Conservation (phyloP, 2,888 invertebrate genomes). For the Drosophila quasianomalipes region DNA sequence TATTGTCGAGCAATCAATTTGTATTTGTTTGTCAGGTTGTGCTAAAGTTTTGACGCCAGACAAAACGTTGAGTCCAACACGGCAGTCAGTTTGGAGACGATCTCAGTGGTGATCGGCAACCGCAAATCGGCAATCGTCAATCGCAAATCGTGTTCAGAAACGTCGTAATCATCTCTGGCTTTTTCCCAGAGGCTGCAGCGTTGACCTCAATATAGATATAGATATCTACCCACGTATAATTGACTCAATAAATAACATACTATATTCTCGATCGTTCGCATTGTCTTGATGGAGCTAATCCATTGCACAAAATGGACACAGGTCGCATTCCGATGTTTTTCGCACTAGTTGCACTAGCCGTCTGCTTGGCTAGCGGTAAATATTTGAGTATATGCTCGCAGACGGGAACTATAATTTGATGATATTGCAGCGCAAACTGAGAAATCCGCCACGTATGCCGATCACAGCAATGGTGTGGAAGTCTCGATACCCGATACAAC, state of each 20-base stretch:
- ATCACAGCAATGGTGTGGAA: conserved; percentile 15
- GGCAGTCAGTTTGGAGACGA: conserved; percentile 28
- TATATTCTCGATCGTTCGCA: conserved; percentile 31
- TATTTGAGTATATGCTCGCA: background rate
- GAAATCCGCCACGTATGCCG: conserved; percentile 24
- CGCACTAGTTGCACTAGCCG: conserved; percentile 44
- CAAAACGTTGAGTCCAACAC: conserved; percentile 11
- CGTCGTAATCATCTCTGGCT: conserved; percentile 48
- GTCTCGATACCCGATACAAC: conserved; percentile 39
- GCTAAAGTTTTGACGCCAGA: background rate
- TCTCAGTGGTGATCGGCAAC: conserved; percentile 34
- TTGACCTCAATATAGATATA: conserved; percentile 65
- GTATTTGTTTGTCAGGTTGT: background rate
- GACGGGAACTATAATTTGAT: background rate
- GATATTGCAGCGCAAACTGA: conserved; percentile 32
- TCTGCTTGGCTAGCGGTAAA: conserved; percentile 44
- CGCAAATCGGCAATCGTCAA: conserved; percentile 26
- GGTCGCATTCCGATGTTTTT: conserved; percentile 43
- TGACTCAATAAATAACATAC: conserved; percentile 37
- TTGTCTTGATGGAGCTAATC: conserved; percentile 50
- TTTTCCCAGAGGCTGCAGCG: conserved; percentile 56
- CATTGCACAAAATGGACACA: conserved; percentile 52
- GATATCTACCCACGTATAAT: conserved; percentile 45
- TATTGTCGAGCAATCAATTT: conserved; percentile 6
- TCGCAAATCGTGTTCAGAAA: conserved; percentile 38